phyloP scores from a whole-genome alignment of 2,113 vertebrate species.

The Steatornis caripensis region DNA sequence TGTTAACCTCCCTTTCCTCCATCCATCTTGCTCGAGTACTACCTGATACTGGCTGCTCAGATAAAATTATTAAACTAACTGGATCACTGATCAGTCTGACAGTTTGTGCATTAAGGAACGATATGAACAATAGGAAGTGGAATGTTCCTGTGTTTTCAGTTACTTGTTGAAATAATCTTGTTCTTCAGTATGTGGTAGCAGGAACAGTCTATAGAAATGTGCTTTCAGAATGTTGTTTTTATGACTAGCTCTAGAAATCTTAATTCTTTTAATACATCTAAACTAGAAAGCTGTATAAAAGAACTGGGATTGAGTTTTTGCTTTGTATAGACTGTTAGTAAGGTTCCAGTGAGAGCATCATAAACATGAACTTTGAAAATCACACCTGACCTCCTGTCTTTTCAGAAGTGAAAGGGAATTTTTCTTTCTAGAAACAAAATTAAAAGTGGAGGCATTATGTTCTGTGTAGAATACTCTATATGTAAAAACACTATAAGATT shows the following conservation, averaged over 20 bases:
- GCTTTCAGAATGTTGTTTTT: neutral
- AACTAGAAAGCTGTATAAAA: neutral
- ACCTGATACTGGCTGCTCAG: neutral
- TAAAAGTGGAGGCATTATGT: neutral
- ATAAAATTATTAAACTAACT: neutral
- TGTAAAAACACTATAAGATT: neutral
- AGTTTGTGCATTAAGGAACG: neutral
- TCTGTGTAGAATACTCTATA: neutral
- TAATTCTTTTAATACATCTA: neutral
- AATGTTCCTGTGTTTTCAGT: neutral
- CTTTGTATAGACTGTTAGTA: neutral
- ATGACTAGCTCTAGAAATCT: neutral
- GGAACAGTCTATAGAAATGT: neutral
- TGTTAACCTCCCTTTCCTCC: neutral
- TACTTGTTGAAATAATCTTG: neutral
- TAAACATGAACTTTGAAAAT: neutral
- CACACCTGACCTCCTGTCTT: neutral
- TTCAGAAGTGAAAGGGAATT: neutral
- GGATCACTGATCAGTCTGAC: neutral
- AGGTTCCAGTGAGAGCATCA: neutral
- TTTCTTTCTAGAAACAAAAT: neutral
- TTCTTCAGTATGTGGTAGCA: neutral
- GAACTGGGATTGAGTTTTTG: neutral
- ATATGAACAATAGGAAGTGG: neutral
- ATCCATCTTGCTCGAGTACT: neutral